Percentiles rank a stretch among this genome's conserved stretches.
phyloP scores from a whole-genome alignment of 2,113 vertebrate species.

The Mirounga angustirostris region DNA sequence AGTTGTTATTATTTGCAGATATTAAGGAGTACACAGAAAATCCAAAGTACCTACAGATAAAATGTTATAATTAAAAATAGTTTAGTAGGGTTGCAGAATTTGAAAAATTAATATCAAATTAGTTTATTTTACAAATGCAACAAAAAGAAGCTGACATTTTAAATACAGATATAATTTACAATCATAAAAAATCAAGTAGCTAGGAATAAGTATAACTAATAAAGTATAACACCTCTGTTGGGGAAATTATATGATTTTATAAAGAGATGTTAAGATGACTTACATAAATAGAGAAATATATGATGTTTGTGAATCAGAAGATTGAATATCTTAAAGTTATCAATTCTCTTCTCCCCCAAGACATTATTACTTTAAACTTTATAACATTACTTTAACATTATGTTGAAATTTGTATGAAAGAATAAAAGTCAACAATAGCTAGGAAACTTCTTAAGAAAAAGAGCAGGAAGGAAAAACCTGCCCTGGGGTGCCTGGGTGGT shows the following conservation, averaged over 20 bases:
- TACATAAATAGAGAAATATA: neutral
- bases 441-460: neutral
- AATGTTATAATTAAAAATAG: neutral
- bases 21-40: conserved; percentile 14
- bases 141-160: conserved; percentile 8
- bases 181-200: neutral
- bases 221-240: neutral
- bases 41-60: neutral
- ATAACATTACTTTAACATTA: neutral
- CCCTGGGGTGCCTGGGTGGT: too few species aligned
- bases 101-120: neutral
- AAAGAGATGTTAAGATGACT: conserved; percentile 4
- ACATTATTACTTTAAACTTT: conserved; percentile 13
- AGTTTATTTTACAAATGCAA: conserved; percentile 25
- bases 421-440: neutral
- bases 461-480: neutral
- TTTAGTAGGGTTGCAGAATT: neutral
- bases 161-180: neutral
- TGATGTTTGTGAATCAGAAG: neutral
- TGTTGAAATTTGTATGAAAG: conserved; percentile 30
- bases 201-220: neutral
- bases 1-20: conserved; percentile 8
- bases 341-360: neutral
- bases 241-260: conserved; percentile 1
- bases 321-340: conserved; percentile 18